Conservation (phyloP, 2,797 vertebrate genomes). For the Chelonia mydas region DNA sequence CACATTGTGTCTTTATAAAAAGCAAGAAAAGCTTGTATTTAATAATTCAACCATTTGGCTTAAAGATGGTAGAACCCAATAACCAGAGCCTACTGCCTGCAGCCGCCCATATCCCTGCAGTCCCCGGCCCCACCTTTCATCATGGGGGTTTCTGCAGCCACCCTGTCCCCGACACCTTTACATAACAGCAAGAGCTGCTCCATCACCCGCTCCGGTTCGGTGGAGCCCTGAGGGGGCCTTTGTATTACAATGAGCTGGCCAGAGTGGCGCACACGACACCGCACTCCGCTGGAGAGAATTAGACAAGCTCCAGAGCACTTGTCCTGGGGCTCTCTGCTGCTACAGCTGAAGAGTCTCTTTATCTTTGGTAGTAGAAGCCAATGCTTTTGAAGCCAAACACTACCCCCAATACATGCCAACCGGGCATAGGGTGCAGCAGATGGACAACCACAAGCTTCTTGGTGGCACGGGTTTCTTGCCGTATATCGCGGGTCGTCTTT, state of each 20-base stretch:
- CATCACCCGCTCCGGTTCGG: neutral
- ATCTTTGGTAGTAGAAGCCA: accelerated
- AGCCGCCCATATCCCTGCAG: neutral
- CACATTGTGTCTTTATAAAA: neutral
- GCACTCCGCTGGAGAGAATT: neutral
- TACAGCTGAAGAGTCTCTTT: neutral
- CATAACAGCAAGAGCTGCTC: neutral
- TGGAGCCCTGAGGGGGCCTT: neutral
- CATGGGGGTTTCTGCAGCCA: neutral
- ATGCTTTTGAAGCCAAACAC: accelerated
- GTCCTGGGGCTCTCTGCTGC: neutral
- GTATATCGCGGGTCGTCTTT: neutral
- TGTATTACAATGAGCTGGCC: neutral
- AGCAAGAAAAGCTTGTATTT: neutral
- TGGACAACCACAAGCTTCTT: neutral
- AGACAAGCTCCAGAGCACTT: neutral
- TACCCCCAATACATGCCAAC: neutral
- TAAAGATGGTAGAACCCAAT: neutral
- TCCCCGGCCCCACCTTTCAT: neutral
- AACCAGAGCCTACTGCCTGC: neutral
- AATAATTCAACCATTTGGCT: neutral
- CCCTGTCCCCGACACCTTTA: neutral
- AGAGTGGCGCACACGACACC: neutral
- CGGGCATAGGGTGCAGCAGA: neutral
- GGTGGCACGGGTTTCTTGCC: neutral